Evolutionary conservation across 2,113 vertebrate genomes (phyloP).

Genomic region (Serilophus lunatus): DNA sequence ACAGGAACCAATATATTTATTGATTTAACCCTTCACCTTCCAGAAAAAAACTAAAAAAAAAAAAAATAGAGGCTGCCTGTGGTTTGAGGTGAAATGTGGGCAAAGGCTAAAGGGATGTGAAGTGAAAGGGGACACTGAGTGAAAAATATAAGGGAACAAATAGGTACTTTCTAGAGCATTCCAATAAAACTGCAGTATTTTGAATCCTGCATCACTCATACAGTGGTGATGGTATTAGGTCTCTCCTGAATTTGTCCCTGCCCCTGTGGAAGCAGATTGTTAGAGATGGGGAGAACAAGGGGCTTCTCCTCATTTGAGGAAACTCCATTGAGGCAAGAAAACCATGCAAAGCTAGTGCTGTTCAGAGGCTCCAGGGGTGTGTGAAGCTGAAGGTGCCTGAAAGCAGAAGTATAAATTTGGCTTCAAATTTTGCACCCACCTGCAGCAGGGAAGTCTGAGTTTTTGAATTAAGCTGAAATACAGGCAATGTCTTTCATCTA

Average conservation of each 20-base stretch:
- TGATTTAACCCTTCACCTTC: constrained; percentile 54
- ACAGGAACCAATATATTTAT: constrained; percentile 46
- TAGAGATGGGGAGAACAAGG: neutral
- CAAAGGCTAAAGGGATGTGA: neutral
- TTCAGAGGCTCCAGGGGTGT: neutral
- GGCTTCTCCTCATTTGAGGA: neutral
- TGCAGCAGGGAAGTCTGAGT: neutral
- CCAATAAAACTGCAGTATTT: neutral
- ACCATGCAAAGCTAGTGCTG: neutral
- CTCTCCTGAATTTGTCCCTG: neutral
- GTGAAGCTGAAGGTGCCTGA: neutral
- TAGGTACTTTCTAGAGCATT: neutral
- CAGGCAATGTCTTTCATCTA: neutral
- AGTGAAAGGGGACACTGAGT: neutral
- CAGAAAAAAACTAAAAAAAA: neutral
- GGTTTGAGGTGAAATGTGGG: neutral
- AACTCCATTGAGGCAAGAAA: neutral
- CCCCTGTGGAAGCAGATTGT: neutral
- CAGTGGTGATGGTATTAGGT: neutral
- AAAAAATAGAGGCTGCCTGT: neutral
- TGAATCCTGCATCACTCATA: neutral
- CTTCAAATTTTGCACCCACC: neutral
- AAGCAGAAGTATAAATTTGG: neutral
- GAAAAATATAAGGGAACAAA: neutral
- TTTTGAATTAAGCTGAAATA: neutral